phyloP scores from a whole-genome alignment of 2,888 invertebrate species.

The Pherbina coryleti region DNA sequence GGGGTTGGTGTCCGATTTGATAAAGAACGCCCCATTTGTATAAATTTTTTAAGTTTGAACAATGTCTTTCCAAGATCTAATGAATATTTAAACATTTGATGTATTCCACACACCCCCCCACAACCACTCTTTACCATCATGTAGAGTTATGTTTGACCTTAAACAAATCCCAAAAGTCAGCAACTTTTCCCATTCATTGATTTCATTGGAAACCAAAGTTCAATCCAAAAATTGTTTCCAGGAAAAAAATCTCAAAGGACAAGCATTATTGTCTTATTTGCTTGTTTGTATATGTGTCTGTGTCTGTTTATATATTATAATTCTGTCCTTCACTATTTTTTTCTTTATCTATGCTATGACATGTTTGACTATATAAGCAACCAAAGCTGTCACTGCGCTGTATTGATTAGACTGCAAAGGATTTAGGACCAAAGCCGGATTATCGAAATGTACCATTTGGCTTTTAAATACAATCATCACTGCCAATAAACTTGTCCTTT shows the following conservation, averaged over 20 bases:
- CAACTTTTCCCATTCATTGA: constrained; percentile 1
- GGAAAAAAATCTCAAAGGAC: background rate
- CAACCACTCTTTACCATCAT: no score
- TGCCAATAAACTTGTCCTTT: no score
- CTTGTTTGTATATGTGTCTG: background rate
- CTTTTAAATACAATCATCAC: background rate
- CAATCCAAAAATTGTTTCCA: background rate
- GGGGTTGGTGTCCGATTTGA: no score
- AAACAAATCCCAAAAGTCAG: background rate
- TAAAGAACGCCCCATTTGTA: no score
- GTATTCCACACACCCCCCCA: no score
- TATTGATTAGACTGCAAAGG: background rate
- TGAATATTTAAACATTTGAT: no score
- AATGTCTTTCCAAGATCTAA: background rate
- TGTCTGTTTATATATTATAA: background rate
- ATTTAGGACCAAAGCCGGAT: background rate
- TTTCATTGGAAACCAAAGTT: background rate
- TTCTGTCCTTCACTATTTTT: background rate
- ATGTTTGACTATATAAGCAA: background rate
- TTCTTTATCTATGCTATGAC: background rate
- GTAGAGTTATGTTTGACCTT: background rate
- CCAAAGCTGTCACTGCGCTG: background rate
- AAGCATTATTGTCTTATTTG: background rate
- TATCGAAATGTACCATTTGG: constrained; percentile 6
- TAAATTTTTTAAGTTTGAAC: no score